Evolutionary conservation across 2,888 invertebrate species (phyloP).

Genomic region (Lissonota sp.): DNA sequence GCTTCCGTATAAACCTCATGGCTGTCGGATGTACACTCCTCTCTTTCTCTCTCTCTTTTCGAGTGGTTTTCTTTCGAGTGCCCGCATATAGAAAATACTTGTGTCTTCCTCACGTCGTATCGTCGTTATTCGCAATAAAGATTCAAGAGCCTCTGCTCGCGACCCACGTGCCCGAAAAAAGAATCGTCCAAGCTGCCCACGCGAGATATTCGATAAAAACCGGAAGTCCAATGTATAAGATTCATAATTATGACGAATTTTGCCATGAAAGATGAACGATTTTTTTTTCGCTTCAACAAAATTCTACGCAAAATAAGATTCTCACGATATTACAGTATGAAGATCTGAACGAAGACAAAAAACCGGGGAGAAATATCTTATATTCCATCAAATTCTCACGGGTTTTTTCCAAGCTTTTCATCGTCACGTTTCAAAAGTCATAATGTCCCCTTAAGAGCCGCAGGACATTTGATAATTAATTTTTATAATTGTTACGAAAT

Average conservation of each 20-base stretch:
- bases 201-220: slow-evolving; percentile 19
- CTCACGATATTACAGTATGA: slow-evolving; percentile 22
- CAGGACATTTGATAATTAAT: neutral
- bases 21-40: slow-evolving; percentile 45
- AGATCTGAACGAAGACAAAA: slow-evolving; percentile 38
- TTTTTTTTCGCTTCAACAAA: neutral
- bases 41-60: slow-evolving; percentile 1
- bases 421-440: slow-evolving; percentile 8
- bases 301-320: slow-evolving; percentile 7
- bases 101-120: slow-evolving; percentile 4
- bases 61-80: slow-evolving; percentile 56
- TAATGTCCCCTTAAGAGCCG: neutral
- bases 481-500: neutral
- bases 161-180: slow-evolving; percentile 12
- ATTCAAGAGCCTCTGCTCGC: slow-evolving; percentile 58
- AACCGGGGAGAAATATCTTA: too few species aligned
- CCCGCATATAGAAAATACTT: slow-evolving; percentile 25
- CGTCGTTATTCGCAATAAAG: slow-evolving; percentile 2
- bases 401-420: slow-evolving; percentile 38
- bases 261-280: neutral
- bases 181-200: slow-evolving; percentile 7
- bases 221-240: slow-evolving; percentile 5
- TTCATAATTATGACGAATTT: neutral
- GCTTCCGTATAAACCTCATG: slow-evolving; percentile 45
- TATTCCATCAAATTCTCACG: slow-evolving; percentile 31